Base-by-base conservation (phyloP, 2,888 invertebrate genomes). In the Ferdinandea cuprea region DNA sequence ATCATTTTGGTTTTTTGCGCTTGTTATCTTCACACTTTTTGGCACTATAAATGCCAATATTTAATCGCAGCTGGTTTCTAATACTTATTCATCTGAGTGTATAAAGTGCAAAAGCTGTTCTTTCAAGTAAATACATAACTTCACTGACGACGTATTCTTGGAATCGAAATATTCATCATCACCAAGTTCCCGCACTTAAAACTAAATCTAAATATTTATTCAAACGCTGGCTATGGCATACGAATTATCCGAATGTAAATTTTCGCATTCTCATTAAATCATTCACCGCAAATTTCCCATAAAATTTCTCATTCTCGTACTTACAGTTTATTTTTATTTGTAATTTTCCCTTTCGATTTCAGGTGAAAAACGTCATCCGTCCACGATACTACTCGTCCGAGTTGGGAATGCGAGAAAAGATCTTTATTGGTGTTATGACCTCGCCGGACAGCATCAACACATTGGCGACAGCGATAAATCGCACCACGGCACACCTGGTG, bases 361-460 rank as follows among this genome's bases (percentile, higher is more conserved):
- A 91, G 85, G 92, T 92, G 9, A 93, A 93, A 88, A 93, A 94
- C 86, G 92, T 96, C 85, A 92, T 95, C 65, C 93, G 99, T 1
- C 98, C 98, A 0, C 93, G 98, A 19, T 99, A 98, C 92, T 98
- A 97, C 89, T 97, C 97, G 54, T 97, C 98, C 0, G 99, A 99
- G 90, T 93, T 99, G 68, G 98, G 98, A 15, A 98, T 99, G 86
- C 93, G 96, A 80, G 96, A 97, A 86, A 96, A 97, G 88, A 90
- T 98, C 11, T 96, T 98, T 88, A 94, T 97, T 32, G 97, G 96
- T 15, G 95, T 98, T 37, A 92, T 98, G 87, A 96, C 96, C 15
- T 94, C 94, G 1, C 94, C 94, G 87, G 94, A 94, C 58, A 95
- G 93, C 88, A 94, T 95, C 17, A 93, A 95, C 76, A 93, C 93